Conservation (phyloP, 2,797 vertebrate genomes). For the Cuniculus paca region DNA sequence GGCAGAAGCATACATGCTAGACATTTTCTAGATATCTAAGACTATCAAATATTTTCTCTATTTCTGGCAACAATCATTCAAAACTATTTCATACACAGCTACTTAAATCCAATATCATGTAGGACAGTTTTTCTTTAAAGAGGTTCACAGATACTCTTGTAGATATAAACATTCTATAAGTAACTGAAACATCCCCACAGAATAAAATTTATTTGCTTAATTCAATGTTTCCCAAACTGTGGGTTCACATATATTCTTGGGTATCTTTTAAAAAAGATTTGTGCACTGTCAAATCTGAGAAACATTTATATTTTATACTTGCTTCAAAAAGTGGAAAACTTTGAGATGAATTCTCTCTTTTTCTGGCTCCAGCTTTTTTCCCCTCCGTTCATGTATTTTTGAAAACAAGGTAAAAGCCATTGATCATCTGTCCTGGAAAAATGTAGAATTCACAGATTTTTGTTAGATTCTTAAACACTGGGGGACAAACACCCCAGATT, state of each 20-base stretch:
- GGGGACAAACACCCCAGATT: not conserved
- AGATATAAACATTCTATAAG: not conserved
- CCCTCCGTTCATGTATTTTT: not conserved
- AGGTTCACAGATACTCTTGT: not conserved
- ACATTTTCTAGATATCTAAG: not conserved
- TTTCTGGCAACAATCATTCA: not conserved
- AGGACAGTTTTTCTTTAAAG: not conserved
- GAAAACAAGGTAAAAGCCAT: not conserved
- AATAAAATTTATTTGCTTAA: not conserved
- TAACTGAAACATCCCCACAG: not conserved
- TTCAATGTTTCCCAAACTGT: not conserved
- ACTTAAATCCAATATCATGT: not conserved
- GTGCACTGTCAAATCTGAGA: conserved; percentile 15
- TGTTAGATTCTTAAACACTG: not conserved
- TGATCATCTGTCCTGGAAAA: not conserved
- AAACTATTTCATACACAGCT: not conserved
- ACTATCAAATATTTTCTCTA: conserved; percentile 14
- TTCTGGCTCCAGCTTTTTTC: not conserved
- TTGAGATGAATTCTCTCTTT: not conserved
- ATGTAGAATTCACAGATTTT: not conserved
- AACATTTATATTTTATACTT: not conserved
- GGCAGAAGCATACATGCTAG: not conserved
- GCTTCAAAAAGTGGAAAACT: not conserved
- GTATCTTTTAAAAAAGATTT: not conserved
- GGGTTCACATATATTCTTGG: not conserved